These are phyloP conservation scores for Molanna angustata DNA, from an alignment of 2,888 invertebrate species.

Conservation along the genomic window DNA sequence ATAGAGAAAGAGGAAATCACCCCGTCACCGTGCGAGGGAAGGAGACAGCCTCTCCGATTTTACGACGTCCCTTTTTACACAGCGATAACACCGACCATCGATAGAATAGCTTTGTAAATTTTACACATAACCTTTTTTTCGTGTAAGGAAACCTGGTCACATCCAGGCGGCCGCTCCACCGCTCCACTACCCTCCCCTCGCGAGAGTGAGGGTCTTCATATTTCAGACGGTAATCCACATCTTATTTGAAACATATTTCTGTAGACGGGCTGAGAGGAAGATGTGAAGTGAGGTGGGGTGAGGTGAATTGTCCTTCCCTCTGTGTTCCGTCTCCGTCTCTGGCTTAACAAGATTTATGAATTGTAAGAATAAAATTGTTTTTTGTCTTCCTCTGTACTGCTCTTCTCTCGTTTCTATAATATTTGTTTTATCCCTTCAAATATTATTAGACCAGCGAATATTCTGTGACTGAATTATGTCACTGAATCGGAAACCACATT, in stretches of 20 bases:
- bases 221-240: conserved; percentile 29
- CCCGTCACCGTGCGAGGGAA: too few species aligned
- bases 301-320: conserved; percentile 27
- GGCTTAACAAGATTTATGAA: conserved; percentile 26
- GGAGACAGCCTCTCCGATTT: too few species aligned
- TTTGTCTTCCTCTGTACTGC: conserved; percentile 7
- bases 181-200: conserved; percentile 21
- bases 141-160: neutral
- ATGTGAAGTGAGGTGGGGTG: conserved; percentile 21
- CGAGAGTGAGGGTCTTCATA: conserved; percentile 38
- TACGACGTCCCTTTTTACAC: too few species aligned
- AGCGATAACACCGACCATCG: too few species aligned
- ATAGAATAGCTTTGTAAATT: neutral
- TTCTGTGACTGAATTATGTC: too few species aligned
- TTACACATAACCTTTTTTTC: neutral
- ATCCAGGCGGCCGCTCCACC: neutral
- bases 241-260: conserved; percentile 26
- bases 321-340: conserved; percentile 15
- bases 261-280: conserved; percentile 8
- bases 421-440: conserved; percentile 23
- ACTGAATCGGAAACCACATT: too few species aligned
- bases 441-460: too few species aligned
- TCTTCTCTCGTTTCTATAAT: neutral
- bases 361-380: conserved; percentile 28
- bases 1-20: too few species aligned